These are phyloP conservation scores for Aulostomus chinensis DNA, from an alignment of 2,797 vertebrate genomes.

Conservation along the genomic window DNA sequence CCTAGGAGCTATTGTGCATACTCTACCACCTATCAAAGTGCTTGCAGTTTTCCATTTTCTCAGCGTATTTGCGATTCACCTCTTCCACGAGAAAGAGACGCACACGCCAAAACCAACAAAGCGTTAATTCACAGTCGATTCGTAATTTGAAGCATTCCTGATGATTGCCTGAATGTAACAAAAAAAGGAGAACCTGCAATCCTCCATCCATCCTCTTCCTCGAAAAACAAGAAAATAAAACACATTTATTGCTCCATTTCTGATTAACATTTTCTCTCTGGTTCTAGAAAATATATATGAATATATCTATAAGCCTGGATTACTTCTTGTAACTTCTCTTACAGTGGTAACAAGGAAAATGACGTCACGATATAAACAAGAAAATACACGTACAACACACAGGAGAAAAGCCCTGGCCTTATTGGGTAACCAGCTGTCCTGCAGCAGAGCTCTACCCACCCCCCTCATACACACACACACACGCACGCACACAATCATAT, in stretches of 20 bases:
- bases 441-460: constrained; percentile 82
- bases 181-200: constrained; percentile 58
- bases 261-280: constrained; percentile 78
- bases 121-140: constrained; percentile 67
- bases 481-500: constrained; percentile 13
- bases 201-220: constrained; percentile 45
- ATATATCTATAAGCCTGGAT: constrained; percentile 77
- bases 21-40: constrained; percentile 67
- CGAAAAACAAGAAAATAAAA: constrained; percentile 76
- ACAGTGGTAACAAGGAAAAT: constrained; percentile 73
- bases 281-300: constrained; percentile 82
- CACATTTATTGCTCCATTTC: constrained; percentile 86
- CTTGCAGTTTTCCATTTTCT: constrained; percentile 54
- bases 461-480: constrained; percentile 30
- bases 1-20: constrained; percentile 68
- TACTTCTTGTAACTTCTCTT: constrained; percentile 60
- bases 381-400: constrained; percentile 70
- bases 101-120: constrained; percentile 18
- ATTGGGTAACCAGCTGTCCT: constrained; percentile 82
- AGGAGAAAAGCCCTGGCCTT: constrained; percentile 74
- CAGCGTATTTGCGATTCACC: constrained; percentile 38
- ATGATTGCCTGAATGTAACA: constrained; percentile 74
- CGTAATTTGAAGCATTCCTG: constrained; percentile 69
- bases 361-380: constrained; percentile 73
- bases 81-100: constrained; percentile 33